Percentiles rank a stretch among this genome's conserved stretches.
These are phyloP conservation scores for Drosophila obscura DNA, from an alignment of 1,140 invertebrate genomes.

Conservation along the genomic window DNA sequence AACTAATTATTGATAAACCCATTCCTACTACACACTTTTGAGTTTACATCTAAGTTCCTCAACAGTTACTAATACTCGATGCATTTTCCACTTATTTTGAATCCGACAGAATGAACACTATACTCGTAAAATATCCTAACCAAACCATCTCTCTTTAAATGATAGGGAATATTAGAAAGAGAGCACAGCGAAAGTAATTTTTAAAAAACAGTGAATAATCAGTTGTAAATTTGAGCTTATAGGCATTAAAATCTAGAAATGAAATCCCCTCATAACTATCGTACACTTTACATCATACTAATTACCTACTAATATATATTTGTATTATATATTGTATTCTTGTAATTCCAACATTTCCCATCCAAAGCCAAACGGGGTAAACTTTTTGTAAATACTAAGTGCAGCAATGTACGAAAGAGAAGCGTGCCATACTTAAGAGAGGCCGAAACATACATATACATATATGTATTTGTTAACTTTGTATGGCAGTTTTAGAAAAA, in stretches of 20 bases:
- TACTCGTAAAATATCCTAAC: background rate
- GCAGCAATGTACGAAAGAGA: constrained; percentile 15
- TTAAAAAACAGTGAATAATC: constrained; percentile 61
- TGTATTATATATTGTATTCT: constrained; percentile 50
- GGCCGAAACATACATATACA: too few species aligned
- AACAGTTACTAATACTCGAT: constrained; percentile 37
- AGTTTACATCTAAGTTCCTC: constrained; percentile 40
- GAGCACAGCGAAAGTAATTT: constrained; percentile 40
- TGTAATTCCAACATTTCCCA: constrained; percentile 47
- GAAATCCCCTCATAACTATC: constrained; percentile 39
- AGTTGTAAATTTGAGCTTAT: constrained; percentile 83
- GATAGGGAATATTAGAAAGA: background rate
- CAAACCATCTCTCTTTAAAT: background rate
- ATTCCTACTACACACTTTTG: constrained; percentile 27
- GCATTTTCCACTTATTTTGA: constrained; percentile 21
- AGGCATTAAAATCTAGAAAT: constrained; percentile 58
- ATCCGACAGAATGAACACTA: constrained; percentile 6
- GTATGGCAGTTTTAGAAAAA: constrained; percentile 1
- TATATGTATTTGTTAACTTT: background rate
- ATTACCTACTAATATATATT: constrained; percentile 41
- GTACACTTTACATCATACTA: constrained; percentile 49
- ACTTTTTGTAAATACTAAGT: constrained; percentile 53
- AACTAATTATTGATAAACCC: constrained; percentile 22
- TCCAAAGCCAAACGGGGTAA: constrained; percentile 9
- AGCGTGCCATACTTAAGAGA: background rate